Evolutionary conservation across 92 coral and sea anemone species (phyloP).

Genomic region (Umimayanthus chanpuru): DNA sequence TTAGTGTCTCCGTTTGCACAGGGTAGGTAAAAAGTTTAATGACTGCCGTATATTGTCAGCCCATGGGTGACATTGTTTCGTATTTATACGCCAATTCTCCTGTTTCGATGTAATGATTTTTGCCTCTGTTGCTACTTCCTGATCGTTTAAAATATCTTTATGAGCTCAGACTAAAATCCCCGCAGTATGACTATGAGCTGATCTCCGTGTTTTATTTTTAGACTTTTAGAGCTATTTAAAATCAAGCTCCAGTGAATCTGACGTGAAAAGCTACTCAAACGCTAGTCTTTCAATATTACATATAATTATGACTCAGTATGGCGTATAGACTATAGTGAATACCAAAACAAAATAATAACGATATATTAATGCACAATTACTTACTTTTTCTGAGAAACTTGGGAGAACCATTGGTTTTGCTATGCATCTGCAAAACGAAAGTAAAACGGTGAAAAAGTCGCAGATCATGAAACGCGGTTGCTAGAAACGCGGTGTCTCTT

Average conservation of each 20-base stretch:
- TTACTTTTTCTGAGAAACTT: not conserved
- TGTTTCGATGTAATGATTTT: not conserved
- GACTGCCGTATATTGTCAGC: not conserved
- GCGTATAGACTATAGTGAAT: not conserved
- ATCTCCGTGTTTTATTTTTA: conserved; percentile 20
- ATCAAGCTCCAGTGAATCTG: not conserved
- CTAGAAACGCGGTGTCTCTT: not conserved
- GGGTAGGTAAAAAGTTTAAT: not conserved
- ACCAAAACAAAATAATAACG: not conserved
- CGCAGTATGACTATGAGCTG: not conserved
- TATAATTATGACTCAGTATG: not conserved
- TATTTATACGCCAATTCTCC: not conserved
- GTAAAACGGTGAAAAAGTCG: not conserved
- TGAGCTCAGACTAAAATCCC: not conserved
- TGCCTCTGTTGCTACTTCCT: conserved; percentile 9
- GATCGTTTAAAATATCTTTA: conserved; percentile 6
- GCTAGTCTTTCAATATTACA: not conserved
- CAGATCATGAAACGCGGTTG: not conserved
- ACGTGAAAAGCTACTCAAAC: not conserved
- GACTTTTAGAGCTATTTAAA: conserved; percentile 15
- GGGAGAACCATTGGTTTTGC: conserved; percentile 5
- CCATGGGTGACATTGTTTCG: not conserved
- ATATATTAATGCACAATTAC: not conserved
- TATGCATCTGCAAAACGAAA: not conserved
- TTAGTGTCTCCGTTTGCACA: too few species aligned